Evolutionary conservation across 2,888 invertebrate species (phyloP), one percentile per base, ranked within the genome.

Genomic region (Tethea ocularis): DNA sequence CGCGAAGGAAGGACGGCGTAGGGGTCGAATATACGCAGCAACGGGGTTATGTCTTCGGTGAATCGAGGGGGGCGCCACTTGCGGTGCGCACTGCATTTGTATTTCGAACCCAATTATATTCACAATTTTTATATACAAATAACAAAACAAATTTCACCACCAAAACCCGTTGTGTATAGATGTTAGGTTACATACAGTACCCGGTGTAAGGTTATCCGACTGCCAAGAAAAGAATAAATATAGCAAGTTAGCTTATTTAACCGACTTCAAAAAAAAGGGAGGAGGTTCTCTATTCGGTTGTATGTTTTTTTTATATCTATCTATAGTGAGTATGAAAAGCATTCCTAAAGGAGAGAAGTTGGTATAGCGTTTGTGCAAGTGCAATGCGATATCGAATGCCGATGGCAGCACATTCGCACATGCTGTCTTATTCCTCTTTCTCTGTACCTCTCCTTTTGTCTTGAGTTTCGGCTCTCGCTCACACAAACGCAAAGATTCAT

Each of bases 21-120:
- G 72, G 95, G 96, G 95, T 95, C 96, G 94, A 96, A 96, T 90
- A 96, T 94, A 88, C 95, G 94, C 91, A 95, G 94, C 88, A 96
- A 93, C 90, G 95, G 96, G 82, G 96, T 96, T 85, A 96, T 96
- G 93, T 96, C 96, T 80, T 96, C 95, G 77, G 95, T 95, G 94
- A 96, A 95, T 90, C 96, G 95, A 75, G 97, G 97, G 83, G 96
- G 96, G 79, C 96, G 95, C 97, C 97, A 97, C 91, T 96, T 96
- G 93, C 96, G 96, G 94, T 96, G 95, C 86, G 94, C 95, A 90
- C 96, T 96, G 91, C 77, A 78, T 87, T 86, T 83, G 74, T 74
- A 82, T 81, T 66, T 62, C 72, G 67, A 77, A 75, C 81, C 86
- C 82, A 85, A 84, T 75, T 80, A 80, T 81, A 63, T 79, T 77